These are phyloP conservation scores for Agrotis exclamationis DNA, from an alignment of 2,888 invertebrate species.

Conservation along the genomic window DNA sequence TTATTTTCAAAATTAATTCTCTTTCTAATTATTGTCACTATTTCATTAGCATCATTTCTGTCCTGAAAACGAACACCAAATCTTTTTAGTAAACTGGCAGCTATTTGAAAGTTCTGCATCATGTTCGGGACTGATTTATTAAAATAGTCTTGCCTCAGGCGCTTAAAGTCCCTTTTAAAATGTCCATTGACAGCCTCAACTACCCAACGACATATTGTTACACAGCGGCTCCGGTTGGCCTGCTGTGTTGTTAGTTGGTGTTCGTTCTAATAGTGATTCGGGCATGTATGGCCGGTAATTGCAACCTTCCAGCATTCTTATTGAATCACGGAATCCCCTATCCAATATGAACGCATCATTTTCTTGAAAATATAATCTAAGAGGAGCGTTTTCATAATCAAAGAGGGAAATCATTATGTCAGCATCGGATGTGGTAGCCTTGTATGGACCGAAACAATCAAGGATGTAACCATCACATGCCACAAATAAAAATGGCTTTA, in stretches of 20 bases:
- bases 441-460: conserved; percentile 23
- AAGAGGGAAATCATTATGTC: conserved; percentile 25
- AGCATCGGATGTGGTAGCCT: conserved; percentile 30
- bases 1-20: conserved; percentile 21
- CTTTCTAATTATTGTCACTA: conserved; percentile 3
- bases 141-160: conserved; percentile 39
- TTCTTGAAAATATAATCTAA: conserved; percentile 29
- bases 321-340: conserved; percentile 29
- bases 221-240: conserved; percentile 34
- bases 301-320: conserved; percentile 20
- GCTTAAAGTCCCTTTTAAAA: conserved; percentile 29
- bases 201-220: conserved; percentile 36
- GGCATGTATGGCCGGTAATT: conserved; percentile 24
- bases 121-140: conserved; percentile 22
- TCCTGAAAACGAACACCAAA: conserved; percentile 19
- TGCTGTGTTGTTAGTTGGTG: conserved; percentile 33
- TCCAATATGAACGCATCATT: conserved; percentile 31
- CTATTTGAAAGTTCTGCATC: conserved; percentile 28
- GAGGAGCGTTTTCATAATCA: conserved; percentile 21
- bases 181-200: conserved; percentile 39
- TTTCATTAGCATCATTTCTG: conserved; percentile 21
- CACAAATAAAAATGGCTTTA: conserved; percentile 31
- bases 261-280: conserved; percentile 29
- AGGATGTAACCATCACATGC: conserved; percentile 29
- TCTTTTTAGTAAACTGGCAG: conserved; percentile 4